phyloP scores from a whole-genome alignment of 2,113 vertebrate species.

The Phalacrocorax carbo region DNA sequence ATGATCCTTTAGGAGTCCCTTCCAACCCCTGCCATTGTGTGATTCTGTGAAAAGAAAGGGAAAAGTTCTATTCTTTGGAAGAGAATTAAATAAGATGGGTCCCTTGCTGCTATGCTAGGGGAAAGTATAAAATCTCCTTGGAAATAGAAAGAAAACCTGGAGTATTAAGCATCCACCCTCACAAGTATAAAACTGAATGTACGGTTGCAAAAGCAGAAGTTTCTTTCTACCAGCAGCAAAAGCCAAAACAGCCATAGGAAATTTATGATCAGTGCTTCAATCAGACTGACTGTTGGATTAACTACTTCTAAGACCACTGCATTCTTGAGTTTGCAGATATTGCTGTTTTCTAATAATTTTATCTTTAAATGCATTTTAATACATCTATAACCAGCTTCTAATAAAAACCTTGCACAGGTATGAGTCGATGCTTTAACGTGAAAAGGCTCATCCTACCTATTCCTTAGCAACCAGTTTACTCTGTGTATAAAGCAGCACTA shows the following conservation, averaged over 20 bases:
- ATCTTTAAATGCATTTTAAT: neutral
- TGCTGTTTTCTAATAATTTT: neutral
- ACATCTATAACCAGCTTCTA: neutral
- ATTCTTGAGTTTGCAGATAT: neutral
- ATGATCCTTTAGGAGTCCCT: too few species aligned
- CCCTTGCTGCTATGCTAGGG: neutral
- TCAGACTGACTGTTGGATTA: neutral
- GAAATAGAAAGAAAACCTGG: neutral
- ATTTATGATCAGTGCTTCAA: neutral
- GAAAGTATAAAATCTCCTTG: neutral
- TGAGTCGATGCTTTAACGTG: neutral
- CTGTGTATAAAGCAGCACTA: neutral
- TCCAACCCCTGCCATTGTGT: too few species aligned
- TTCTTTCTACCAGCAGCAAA: neutral
- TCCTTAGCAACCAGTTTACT: neutral
- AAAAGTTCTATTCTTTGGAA: neutral
- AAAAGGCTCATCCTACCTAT: neutral
- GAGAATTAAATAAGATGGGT: neutral
- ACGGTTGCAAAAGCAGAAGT: neutral
- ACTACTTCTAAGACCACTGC: neutral
- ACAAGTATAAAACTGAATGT: neutral
- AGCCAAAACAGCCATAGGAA: neutral
- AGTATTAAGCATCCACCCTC: neutral
- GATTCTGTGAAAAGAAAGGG: neutral
- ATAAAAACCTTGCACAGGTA: neutral